Base-by-base conservation (phyloP, 2,113 vertebrate species). In the Psilopogon haemacephalus region DNA sequence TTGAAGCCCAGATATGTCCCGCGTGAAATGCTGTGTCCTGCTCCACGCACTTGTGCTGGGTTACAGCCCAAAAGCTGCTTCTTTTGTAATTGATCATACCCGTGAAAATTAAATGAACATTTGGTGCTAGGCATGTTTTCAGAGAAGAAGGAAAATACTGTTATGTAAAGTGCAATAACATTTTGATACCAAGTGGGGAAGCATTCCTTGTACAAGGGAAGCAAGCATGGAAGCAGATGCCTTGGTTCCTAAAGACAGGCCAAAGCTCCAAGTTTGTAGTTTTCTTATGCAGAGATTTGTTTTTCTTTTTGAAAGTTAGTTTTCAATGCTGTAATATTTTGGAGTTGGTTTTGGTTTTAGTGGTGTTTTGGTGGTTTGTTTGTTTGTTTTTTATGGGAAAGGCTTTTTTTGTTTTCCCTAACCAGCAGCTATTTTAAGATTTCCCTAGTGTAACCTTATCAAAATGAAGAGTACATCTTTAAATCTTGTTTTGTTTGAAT, bases 401-500 rank as follows among this genome's bases (percentile, higher is more conserved):
- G 69, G 40, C 84, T 84, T 96, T 92, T 93, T 54, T 32, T 55
- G 15, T 55, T 55, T 17, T 30, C n/a, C 94, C 93, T 54, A 71
- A 91, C 59, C 81, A 50, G 52, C 92, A 68, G 64, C 80, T 96
- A 62, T 96, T 94, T 89, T 84, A 92, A 89, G 84, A 86, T 93
- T 93, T 86, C 94, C 72, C 76, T 50, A 76, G 68, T 81, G 84
- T 77, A 97, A 81, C 94, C 86, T 97, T 84, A 95, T 93, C 93
- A 96, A 69, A 97, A 97, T 85, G 83, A 96, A 95, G 80, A 93
- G 69, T 96, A 92, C 42, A 17, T 97, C 93, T 97, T 97, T 95
- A 97, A 97, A 96, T 95, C 91, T 97, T 93, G 82, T 96, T 97
- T 96, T 95, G 91, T 95, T 96, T 97, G 95, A 98, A 90, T 95